phyloP scores from a whole-genome alignment of 2,888 invertebrate genomes.

The Rhamphomyia laevipes region DNA sequence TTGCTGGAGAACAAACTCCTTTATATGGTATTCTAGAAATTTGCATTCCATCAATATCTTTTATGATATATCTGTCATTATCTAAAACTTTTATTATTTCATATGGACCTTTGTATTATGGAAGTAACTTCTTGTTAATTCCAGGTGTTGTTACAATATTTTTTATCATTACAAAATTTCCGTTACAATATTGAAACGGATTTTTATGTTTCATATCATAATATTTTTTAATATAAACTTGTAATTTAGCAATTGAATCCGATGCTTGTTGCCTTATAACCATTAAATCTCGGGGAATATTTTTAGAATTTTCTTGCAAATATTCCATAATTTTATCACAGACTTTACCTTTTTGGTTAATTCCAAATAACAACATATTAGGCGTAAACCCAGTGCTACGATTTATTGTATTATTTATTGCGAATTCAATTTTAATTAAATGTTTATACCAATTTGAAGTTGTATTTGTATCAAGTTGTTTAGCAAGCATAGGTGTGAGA shows the following conservation, averaged over 20 bases:
- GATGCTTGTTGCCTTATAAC: too few species aligned
- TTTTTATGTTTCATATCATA: conserved; percentile 10
- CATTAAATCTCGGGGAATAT: too few species aligned
- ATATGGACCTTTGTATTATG: neutral
- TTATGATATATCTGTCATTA: neutral
- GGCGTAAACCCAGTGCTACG: too few species aligned
- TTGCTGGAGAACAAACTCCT: too few species aligned
- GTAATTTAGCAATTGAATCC: neutral
- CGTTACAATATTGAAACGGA: neutral
- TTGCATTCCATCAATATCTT: too few species aligned
- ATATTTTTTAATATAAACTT: neutral
- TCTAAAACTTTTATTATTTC: neutral
- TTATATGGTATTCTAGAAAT: conserved; percentile 13
- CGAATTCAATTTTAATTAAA: conserved; percentile 17
- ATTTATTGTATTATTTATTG: too few species aligned
- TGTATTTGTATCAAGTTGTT: neutral
- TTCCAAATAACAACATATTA: too few species aligned
- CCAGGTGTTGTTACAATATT: neutral
- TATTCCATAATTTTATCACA: too few species aligned
- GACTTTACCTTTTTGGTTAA: too few species aligned
- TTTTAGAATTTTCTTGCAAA: too few species aligned
- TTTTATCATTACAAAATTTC: neutral
- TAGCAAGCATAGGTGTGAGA: conserved; percentile 9
- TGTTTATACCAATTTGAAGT: conserved; percentile 8
- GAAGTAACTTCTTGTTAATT: neutral